Percentiles rank a stretch among this genome's conserved stretches.
Conservation (phyloP, 2,113 vertebrate genomes). For the Microcebus jonahi region DNA sequence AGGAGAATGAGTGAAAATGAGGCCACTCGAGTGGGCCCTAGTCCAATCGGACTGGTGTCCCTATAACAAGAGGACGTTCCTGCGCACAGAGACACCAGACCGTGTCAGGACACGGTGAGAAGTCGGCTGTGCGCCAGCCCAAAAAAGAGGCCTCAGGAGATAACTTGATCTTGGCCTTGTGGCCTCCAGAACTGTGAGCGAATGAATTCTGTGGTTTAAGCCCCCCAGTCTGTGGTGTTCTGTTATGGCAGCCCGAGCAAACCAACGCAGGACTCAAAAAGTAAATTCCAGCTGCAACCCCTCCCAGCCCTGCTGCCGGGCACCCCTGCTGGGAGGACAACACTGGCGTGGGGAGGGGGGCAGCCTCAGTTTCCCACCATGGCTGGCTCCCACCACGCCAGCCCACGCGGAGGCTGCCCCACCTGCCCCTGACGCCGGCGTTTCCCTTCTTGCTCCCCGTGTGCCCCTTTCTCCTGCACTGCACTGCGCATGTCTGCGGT, state of each 20-base stretch:
- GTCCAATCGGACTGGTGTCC: background rate
- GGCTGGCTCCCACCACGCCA: background rate
- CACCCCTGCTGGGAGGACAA: too few species aligned
- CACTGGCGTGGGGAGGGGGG: background rate
- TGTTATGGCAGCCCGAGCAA: too few species aligned
- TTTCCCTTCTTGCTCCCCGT: accelerated
- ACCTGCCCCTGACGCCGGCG: background rate
- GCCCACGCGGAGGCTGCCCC: accelerated
- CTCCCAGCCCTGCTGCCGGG: background rate
- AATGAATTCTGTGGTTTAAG: background rate
- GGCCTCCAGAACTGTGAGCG: background rate
- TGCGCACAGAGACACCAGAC: background rate
- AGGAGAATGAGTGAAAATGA: background rate
- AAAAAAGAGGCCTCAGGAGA: background rate
- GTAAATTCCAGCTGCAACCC: background rate
- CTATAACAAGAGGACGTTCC: background rate
- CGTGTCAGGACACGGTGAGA: accelerated
- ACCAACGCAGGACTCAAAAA: background rate
- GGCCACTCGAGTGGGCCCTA: background rate
- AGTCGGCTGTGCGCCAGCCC: accelerated
- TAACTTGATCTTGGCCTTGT: background rate
- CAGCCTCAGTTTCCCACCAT: too few species aligned
- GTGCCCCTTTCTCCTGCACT: background rate
- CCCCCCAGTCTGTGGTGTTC: accelerated
- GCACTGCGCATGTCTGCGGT: accelerated